phyloP scores from a whole-genome alignment of 2,797 vertebrate genomes.

The Clangula hyemalis region DNA sequence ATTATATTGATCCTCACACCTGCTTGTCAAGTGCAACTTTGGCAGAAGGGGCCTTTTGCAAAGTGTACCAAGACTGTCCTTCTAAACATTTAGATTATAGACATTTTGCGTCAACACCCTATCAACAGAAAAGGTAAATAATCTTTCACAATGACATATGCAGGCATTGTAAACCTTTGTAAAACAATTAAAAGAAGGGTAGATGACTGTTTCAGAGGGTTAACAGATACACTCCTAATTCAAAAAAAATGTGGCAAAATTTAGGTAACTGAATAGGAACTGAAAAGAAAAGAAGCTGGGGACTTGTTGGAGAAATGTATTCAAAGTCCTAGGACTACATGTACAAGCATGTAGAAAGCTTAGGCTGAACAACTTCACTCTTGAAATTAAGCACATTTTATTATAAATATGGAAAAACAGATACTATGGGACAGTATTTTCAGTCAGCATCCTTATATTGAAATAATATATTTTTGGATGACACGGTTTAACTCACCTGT shows the following conservation, averaged over 20 bases:
- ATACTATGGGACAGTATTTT: neutral
- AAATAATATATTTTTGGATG: neutral
- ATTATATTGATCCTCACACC: neutral
- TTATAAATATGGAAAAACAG: neutral
- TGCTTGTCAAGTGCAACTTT: neutral
- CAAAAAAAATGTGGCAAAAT: neutral
- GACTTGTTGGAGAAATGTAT: neutral
- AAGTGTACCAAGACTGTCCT: neutral
- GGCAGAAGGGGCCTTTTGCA: neutral
- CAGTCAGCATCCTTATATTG: neutral
- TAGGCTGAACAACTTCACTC: neutral
- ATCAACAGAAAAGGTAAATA: neutral
- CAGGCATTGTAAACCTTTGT: neutral
- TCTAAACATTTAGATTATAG: neutral
- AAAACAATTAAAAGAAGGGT: neutral
- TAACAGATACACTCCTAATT: neutral
- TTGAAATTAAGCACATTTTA: neutral
- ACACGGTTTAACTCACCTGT: neutral
- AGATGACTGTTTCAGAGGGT: neutral
- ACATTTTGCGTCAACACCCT: neutral
- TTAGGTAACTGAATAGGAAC: neutral
- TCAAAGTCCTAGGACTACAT: neutral
- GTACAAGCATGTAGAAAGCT: neutral
- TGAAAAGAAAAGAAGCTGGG: rapidly evolving
- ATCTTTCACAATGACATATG: neutral